Percentiles rank a stretch among this genome's conserved stretches.
Evolutionary conservation across 2,888 invertebrate genomes (phyloP).

Genomic region (Lasioglossum pauxillum): DNA sequence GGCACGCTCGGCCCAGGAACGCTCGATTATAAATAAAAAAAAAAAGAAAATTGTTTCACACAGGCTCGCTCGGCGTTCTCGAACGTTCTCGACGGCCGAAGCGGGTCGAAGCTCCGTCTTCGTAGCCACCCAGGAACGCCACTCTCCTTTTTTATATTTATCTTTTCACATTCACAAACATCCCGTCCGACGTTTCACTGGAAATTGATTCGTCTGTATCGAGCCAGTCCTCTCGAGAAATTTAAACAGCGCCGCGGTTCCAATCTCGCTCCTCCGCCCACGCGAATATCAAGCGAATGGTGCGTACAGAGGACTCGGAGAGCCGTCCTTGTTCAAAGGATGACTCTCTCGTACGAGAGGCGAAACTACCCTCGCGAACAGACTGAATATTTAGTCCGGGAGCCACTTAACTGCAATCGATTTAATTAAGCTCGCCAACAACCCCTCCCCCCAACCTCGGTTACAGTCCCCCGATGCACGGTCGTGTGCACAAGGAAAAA

Average conservation of each 20-base stretch:
- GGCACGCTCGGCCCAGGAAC: conserved; percentile 46
- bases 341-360: not conserved
- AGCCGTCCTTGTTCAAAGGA: conserved; percentile 10
- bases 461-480: not conserved
- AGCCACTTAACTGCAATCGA: conserved; percentile 36
- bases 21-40: conserved; percentile 76
- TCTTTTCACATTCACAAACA: conserved; percentile 42
- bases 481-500: conserved; percentile 2
- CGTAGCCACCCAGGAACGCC: not conserved
- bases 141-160: not conserved
- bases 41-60: conserved; percentile 69
- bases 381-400: conserved; percentile 14
- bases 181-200: conserved; percentile 14
- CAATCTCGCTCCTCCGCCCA: not conserved
- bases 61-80: conserved; percentile 11
- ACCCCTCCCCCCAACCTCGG: not conserved
- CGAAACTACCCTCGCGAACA: not conserved
- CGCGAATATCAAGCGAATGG: not conserved
- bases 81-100: not conserved
- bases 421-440: conserved; percentile 24
- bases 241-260: not conserved
- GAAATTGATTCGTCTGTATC: conserved; percentile 47
- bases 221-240: not conserved
- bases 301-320: not conserved
- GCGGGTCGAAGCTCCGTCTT: not conserved